These are phyloP conservation scores for Oligia fasciuncula DNA, from an alignment of 2,888 invertebrate genomes.

Conservation along the genomic window DNA sequence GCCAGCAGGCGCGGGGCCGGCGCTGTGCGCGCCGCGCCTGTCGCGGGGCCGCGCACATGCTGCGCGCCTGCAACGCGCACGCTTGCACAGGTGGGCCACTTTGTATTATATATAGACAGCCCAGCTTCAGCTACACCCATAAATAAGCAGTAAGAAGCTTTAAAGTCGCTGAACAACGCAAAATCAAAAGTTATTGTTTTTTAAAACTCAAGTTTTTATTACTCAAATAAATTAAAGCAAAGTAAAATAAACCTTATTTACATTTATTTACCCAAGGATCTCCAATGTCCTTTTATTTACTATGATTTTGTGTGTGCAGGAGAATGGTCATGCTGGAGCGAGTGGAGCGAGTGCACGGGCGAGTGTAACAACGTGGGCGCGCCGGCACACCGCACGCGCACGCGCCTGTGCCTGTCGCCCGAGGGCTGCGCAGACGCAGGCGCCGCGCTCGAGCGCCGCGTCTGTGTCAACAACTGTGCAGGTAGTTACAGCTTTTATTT, in stretches of 20 bases:
- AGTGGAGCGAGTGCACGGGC: slow-evolving; percentile 95
- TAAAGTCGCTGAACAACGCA: too few species aligned
- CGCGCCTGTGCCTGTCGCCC: slow-evolving; percentile 92
- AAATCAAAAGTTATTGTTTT: too few species aligned
- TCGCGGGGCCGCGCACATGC: too few species aligned
- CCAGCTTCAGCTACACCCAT: too few species aligned
- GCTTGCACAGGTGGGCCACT: slow-evolving; percentile 86
- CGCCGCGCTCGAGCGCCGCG: slow-evolving; percentile 91
- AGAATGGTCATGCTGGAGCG: slow-evolving; percentile 96
- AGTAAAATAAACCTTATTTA: too few species aligned
- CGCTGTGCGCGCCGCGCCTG: too few species aligned
- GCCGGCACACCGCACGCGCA: slow-evolving; percentile 91
- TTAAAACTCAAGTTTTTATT: too few species aligned
- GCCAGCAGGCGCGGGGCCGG: too few species aligned
- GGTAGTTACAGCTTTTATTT: slow-evolving; percentile 65
- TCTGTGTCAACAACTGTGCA: slow-evolving; percentile 92
- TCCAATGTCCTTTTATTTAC: not conserved
- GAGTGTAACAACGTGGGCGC: slow-evolving; percentile 90
- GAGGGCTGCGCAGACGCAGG: slow-evolving; percentile 91
- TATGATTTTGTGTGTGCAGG: slow-evolving; percentile 76
- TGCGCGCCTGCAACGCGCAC: slow-evolving; percentile 75
- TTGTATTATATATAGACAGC: too few species aligned
- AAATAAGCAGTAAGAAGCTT: too few species aligned
- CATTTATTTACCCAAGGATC: not conserved
- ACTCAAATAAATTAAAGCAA: too few species aligned